phyloP scores from a whole-genome alignment of 2,888 invertebrate genomes.

The Hanleya hanleyi region DNA sequence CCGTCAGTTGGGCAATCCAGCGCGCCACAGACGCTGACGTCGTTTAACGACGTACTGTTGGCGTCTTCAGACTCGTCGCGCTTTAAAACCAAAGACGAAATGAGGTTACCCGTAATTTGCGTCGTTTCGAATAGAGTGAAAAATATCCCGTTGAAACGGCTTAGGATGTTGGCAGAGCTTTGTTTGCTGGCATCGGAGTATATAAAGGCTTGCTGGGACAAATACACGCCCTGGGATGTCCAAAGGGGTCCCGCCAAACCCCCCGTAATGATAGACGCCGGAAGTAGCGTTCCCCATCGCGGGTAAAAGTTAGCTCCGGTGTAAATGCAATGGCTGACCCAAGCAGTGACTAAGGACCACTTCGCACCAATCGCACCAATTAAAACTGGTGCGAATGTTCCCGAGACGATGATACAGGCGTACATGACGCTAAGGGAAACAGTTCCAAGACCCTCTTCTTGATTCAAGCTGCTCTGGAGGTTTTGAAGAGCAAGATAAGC shows the following conservation, averaged over 20 bases:
- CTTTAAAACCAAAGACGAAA: slow-evolving; percentile 62
- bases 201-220: slow-evolving; percentile 58
- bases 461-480: slow-evolving; percentile 64
- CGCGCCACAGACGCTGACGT: slow-evolving; percentile 44
- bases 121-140: slow-evolving; percentile 61
- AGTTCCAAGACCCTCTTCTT: slow-evolving; percentile 56
- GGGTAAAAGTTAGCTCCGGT: slow-evolving; percentile 64
- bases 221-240: slow-evolving; percentile 66
- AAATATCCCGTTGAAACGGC: slow-evolving; percentile 65
- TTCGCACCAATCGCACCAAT: slow-evolving; percentile 60
- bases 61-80: slow-evolving; percentile 6
- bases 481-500: slow-evolving; percentile 66
- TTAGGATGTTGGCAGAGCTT: slow-evolving; percentile 53
- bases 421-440: slow-evolving; percentile 62
- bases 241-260: slow-evolving; percentile 62
- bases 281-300: slow-evolving; percentile 52
- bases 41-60: not conserved
- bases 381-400: slow-evolving; percentile 60
- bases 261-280: slow-evolving; percentile 62
- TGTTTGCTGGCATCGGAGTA: slow-evolving; percentile 47
- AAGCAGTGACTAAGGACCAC: slow-evolving; percentile 53
- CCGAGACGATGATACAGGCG: slow-evolving; percentile 62
- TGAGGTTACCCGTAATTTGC: slow-evolving; percentile 64
- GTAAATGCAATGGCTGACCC: slow-evolving; percentile 57
- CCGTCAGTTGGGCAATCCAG: slow-evolving; percentile 45